A percentile compares a stretch with the other conserved stretches of the same genome.
Conservation (phyloP, 2,797 vertebrate species). For the Argyrosomus regius region DNA sequence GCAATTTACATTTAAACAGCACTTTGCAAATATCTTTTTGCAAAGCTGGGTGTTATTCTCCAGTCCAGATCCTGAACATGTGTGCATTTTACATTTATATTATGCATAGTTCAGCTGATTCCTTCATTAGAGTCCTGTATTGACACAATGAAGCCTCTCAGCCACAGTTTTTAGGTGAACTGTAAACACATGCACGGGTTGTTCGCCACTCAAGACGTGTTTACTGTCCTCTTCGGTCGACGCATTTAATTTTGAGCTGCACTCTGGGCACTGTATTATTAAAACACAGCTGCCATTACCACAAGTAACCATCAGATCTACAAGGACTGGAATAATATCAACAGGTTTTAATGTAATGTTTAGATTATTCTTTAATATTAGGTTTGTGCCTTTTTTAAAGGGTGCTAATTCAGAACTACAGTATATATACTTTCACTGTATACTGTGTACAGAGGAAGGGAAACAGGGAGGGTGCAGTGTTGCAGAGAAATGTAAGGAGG, state of each 20-base stretch:
- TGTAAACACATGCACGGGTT: not conserved
- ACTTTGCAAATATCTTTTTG: conserved; percentile 24
- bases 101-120: not conserved
- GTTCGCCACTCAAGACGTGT: conserved; percentile 7
- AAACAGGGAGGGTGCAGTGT: not conserved
- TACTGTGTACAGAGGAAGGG: conserved; percentile 13
- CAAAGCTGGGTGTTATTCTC: conserved; percentile 19
- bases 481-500: conserved; percentile 34
- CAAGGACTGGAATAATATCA: conserved; percentile 4
- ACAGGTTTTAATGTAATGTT: not conserved
- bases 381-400: conserved; percentile 5
- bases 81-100: conserved; percentile 16
- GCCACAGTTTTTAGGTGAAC: not conserved
- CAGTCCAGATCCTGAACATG: conserved; percentile 9
- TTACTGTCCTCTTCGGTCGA: conserved; percentile 4
- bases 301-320: conserved; percentile 12
- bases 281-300: conserved; percentile 4
- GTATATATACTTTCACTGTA: not conserved
- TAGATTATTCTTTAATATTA: too few relatives aligned
- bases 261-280: conserved; percentile 23
- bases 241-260: conserved; percentile 28
- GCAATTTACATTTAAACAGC: not conserved
- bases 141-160: not conserved
- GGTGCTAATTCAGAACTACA: not conserved
- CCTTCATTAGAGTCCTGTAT: conserved; percentile 14